Evolutionary conservation across 2,797 vertebrate genomes (phyloP).

Genomic region (Gobio occitaniae): DNA sequence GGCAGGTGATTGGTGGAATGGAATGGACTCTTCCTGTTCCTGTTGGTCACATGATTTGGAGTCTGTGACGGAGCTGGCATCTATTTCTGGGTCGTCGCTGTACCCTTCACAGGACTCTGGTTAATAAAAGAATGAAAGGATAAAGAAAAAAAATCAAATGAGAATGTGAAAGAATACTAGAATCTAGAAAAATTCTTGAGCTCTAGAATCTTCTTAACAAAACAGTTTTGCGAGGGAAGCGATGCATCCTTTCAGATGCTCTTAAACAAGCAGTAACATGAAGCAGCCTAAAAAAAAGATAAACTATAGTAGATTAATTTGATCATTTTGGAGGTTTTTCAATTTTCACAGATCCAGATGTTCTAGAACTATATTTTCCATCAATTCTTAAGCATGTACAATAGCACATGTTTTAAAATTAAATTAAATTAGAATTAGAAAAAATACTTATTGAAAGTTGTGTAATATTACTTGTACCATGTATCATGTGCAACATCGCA

Average conservation of each 20-base stretch:
- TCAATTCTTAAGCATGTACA: too few species aligned
- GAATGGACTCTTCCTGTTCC: slow-evolving; percentile 66
- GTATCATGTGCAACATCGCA: not conserved
- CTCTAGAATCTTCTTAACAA: not conserved
- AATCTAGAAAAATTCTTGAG: not conserved
- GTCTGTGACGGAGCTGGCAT: slow-evolving; percentile 56
- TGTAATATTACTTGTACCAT: not conserved
- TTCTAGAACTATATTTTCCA: not conserved
- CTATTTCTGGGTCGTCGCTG: slow-evolving; percentile 71
- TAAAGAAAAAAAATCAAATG: not conserved
- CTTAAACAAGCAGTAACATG: not conserved
- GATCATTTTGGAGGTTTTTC: not conserved
- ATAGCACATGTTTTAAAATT: too few species aligned
- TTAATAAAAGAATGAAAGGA: slow-evolving; percentile 28
- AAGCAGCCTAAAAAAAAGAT: slow-evolving; percentile 3
- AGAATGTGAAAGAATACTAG: slow-evolving; percentile 8
- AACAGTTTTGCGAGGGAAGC: not conserved
- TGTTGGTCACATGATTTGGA: slow-evolving; percentile 25
- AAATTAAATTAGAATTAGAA: too few species aligned
- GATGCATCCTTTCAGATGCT: not conserved
- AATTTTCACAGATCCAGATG: not conserved
- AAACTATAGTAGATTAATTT: not conserved
- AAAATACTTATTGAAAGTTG: too few species aligned
- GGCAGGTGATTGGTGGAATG: slow-evolving; percentile 72
- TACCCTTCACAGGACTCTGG: slow-evolving; percentile 77